phyloP scores from a whole-genome alignment of 2,797 vertebrate species.

The Holocentrus rufus region DNA sequence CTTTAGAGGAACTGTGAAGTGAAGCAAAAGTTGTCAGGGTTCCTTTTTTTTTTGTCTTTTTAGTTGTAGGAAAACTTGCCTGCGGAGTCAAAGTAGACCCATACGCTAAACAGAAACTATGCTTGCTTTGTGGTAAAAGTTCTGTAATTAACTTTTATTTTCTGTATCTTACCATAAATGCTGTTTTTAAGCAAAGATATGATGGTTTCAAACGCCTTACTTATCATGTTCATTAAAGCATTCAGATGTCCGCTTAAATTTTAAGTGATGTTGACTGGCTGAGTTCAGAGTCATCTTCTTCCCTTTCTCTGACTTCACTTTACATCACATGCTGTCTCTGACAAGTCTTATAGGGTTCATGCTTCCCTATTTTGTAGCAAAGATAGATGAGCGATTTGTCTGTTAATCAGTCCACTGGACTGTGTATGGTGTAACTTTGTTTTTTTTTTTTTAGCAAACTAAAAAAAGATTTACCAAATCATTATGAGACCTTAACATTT shows the following conservation, averaged over 20 bases:
- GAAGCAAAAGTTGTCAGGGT: conserved; percentile 30
- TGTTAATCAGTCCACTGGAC: conserved; percentile 3
- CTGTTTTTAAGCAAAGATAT: not conserved
- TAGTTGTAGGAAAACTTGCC: not conserved
- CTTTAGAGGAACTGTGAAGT: conserved; percentile 61
- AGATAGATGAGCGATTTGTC: not conserved
- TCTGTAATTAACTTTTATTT: not conserved
- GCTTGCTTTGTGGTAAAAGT: not conserved
- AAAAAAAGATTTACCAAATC: conserved; percentile 3
- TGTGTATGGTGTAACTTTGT: conserved; percentile 10
- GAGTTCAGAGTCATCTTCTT: not conserved
- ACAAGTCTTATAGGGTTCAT: conserved; percentile 12
- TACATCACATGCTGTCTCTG: conserved; percentile 31
- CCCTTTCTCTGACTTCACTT: not conserved
- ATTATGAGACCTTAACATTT: conserved; percentile 17
- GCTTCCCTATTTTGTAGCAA: conserved; percentile 49
- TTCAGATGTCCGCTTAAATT: conserved; percentile 7
- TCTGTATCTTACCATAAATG: not conserved
- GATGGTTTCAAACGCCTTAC: not conserved
- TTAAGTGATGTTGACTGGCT: no score
- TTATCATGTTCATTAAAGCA: not conserved
- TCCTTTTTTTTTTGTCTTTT: conserved; percentile 57
- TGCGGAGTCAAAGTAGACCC: not conserved
- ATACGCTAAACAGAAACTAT: not conserved
- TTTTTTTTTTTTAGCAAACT: not conserved